Conservation (phyloP, 2,113 vertebrate genomes). For the Ovibos moschatus region DNA sequence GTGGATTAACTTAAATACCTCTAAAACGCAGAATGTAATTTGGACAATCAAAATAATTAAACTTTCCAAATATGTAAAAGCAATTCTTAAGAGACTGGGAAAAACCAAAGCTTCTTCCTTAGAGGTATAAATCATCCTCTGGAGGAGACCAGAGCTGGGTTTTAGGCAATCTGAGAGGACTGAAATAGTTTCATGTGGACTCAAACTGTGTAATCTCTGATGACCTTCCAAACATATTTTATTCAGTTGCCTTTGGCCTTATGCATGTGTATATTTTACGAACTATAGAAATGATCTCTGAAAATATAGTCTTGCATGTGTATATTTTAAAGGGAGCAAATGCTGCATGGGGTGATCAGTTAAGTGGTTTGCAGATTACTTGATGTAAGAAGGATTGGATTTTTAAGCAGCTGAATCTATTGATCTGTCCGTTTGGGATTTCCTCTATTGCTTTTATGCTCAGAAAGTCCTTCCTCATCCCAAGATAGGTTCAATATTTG, state of each 20-base stretch:
- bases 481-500: neutral
- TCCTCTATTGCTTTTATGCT: neutral
- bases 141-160: neutral
- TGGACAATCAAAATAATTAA: conserved; percentile 69
- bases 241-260: neutral
- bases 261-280: neutral
- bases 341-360: neutral
- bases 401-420: conserved; percentile 33
- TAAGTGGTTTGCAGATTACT: neutral
- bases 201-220: neutral
- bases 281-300: neutral
- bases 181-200: neutral
- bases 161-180: neutral
- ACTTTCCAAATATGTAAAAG: conserved; percentile 60
- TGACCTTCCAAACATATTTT: neutral
- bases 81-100: conserved; percentile 39
- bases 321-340: conserved; percentile 14
- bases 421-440: neutral
- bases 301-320: neutral
- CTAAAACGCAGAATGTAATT: conserved; percentile 66
- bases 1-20: conserved; percentile 62
- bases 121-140: neutral
- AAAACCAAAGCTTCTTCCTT: conserved; percentile 27
- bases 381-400: neutral
- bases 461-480: neutral